Conservation (phyloP, 1,140 invertebrate species). For the Hyphantria cunea region DNA sequence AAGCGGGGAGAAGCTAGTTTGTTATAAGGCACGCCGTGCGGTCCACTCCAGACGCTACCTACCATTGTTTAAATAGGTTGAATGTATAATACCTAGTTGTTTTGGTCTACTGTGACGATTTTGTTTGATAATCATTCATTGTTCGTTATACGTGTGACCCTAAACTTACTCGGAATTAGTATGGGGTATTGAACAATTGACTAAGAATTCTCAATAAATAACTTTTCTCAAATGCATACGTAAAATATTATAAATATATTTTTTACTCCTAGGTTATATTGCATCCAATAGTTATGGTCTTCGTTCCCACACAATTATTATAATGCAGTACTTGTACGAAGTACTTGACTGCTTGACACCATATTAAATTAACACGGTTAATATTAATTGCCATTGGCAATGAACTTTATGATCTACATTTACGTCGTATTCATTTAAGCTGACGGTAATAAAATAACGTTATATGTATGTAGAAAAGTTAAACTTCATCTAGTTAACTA, state of each 20-base stretch:
- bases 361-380: constrained; percentile 28
- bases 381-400: constrained; percentile 28
- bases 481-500: constrained; percentile 11
- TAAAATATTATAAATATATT: no score
- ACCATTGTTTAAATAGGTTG: constrained; percentile 17
- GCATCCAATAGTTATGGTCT: no score
- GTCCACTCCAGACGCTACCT: constrained; percentile 1
- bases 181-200: no score
- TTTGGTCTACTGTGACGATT: background rate
- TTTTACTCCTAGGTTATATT: no score
- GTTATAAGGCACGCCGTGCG: constrained; percentile 27
- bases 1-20: no score
- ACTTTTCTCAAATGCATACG: no score
- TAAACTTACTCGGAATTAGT: no score
- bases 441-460: background rate
- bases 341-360: background rate
- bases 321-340: background rate
- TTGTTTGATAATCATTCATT: background rate
- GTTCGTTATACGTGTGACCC: no score
- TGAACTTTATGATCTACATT: constrained; percentile 30
- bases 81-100: constrained; percentile 4
- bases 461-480: constrained; percentile 1
- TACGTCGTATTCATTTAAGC: background rate
- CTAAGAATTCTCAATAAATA: no score
- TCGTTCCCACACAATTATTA: background rate